phyloP scores from a whole-genome alignment of 2,888 invertebrate species.

The Dicranocentrus wangi region DNA sequence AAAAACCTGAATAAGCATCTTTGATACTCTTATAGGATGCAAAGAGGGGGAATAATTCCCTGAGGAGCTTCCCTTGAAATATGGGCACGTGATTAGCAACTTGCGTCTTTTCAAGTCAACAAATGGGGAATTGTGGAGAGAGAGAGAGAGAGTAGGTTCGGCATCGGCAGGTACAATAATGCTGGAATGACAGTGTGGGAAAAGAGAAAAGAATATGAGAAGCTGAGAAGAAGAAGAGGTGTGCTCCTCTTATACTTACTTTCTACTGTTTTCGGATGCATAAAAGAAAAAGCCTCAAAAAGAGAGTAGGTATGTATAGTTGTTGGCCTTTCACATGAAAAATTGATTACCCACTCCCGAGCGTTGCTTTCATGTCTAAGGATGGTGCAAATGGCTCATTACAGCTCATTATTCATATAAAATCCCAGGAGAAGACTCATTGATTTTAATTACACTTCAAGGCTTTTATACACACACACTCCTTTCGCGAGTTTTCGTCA shows the following conservation, averaged over 20 bases:
- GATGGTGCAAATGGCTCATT: conserved; percentile 9
- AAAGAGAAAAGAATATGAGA: neutral
- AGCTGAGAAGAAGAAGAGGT: neutral
- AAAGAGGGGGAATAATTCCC: conserved; percentile 9
- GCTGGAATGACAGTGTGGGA: neutral
- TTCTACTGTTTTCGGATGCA: no score
- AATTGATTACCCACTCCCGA: neutral
- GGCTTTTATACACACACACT: neutral
- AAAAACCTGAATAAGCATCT: neutral
- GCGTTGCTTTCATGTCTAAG: neutral
- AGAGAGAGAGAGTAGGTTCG: neutral
- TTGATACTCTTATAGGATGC: neutral
- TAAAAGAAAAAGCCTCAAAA: no score
- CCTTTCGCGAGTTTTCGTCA: no score
- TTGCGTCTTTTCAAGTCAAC: neutral
- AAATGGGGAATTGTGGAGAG: neutral
- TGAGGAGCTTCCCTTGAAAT: conserved; percentile 30
- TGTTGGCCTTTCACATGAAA: neutral
- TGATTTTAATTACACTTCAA: conserved; percentile 44
- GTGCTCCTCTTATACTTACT: no score
- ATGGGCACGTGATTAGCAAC: conserved; percentile 42
- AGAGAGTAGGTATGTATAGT: neutral
- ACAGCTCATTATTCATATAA: conserved; percentile 15
- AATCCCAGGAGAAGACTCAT: conserved; percentile 7
- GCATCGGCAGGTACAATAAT: conserved; percentile 12